A percentile compares a stretch with the other conserved stretches of the same genome.
These are phyloP conservation scores for Dascyllus trimaculatus DNA, from an alignment of 2,113 vertebrate species.

Conservation along the genomic window DNA sequence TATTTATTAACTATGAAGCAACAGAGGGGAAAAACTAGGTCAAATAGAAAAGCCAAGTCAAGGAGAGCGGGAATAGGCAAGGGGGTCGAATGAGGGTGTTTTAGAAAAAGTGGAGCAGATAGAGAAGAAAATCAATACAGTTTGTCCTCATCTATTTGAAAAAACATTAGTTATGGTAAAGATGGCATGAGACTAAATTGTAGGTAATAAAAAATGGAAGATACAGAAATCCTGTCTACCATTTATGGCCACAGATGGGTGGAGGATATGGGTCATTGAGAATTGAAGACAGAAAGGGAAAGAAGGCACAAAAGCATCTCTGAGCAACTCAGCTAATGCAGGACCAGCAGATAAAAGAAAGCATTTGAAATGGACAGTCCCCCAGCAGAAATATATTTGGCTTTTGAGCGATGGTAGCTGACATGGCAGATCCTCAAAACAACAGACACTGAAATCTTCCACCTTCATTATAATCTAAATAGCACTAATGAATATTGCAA, in stretches of 20 bases:
- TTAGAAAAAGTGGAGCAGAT: conserved; percentile 47
- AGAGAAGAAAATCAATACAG: conserved; percentile 28
- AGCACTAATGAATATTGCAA: conserved; percentile 51
- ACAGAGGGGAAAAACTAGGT: conserved; percentile 74
- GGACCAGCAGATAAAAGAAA: background rate
- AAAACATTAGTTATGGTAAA: conserved; percentile 32
- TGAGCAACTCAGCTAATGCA: conserved; percentile 48
- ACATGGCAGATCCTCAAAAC: conserved; percentile 18
- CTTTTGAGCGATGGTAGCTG: background rate
- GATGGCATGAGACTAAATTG: conserved; percentile 5
- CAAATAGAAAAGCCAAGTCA: conserved; percentile 68
- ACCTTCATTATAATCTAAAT: conserved; percentile 54
- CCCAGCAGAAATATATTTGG: background rate
- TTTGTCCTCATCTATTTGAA: background rate
- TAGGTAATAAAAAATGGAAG: conserved; percentile 1
- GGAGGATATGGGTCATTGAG: conserved; percentile 29
- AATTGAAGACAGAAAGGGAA: conserved; percentile 13
- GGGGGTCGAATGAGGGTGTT: conserved; percentile 22
- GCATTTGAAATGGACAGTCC: background rate
- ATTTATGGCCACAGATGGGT: conserved; percentile 10
- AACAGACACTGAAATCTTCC: conserved; percentile 25
- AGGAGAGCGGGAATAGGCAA: conserved; percentile 27
- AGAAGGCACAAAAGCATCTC: conserved; percentile 29
- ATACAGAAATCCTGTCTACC: conserved; percentile 25
- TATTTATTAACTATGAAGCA: conserved; percentile 69